Conservation (phyloP, 1,140 invertebrate species). For the Drosophila seguyi region DNA sequence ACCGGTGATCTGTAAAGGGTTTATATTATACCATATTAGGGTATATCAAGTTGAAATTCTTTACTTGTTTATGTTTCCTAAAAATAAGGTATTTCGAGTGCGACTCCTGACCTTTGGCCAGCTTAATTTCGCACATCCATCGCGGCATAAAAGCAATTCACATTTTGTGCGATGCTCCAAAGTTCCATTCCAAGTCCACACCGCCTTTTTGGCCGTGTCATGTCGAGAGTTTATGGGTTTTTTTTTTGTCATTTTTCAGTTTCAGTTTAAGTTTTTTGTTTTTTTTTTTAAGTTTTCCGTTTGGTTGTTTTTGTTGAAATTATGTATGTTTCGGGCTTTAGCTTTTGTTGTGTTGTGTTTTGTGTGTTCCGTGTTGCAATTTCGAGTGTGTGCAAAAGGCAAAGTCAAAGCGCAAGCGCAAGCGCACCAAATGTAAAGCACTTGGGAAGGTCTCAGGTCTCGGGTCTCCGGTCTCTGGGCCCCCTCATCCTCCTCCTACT, state of each 20-base stretch:
- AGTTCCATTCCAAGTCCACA: conserved; percentile 29
- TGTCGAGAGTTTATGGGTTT: conserved; percentile 39
- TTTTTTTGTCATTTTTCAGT: conserved; percentile 35
- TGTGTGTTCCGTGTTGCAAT: conserved; percentile 63
- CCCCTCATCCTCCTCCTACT: not conserved
- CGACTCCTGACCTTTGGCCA: not conserved
- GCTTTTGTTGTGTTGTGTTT: conserved; percentile 26
- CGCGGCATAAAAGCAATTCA: conserved; percentile 20
- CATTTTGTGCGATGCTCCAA: conserved; percentile 29
- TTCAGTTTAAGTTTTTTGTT: conserved; percentile 7
- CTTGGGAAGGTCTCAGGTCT: conserved; percentile 42
- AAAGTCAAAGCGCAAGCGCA: conserved; percentile 62
- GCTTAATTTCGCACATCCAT: conserved; percentile 12
- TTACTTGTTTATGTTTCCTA: not conserved
- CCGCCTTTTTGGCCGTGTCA: conserved; percentile 37
- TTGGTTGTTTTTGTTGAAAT: conserved; percentile 3
- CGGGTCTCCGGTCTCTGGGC: not conserved
- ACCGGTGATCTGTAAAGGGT: accelerated
- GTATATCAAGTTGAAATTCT: not conserved
- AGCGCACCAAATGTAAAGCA: conserved; percentile 52
- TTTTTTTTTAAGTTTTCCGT: conserved; percentile 6
- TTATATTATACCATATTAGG: not conserved
- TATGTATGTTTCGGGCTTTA: conserved; percentile 20
- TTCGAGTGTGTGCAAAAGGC: conserved; percentile 46
- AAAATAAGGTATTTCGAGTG: conserved; percentile 2